A percentile compares a stretch with the other conserved stretches of the same genome.
These are phyloP conservation scores for Chaunax sp. DNA, from an alignment of 2,797 vertebrate genomes.

Conservation along the genomic window DNA sequence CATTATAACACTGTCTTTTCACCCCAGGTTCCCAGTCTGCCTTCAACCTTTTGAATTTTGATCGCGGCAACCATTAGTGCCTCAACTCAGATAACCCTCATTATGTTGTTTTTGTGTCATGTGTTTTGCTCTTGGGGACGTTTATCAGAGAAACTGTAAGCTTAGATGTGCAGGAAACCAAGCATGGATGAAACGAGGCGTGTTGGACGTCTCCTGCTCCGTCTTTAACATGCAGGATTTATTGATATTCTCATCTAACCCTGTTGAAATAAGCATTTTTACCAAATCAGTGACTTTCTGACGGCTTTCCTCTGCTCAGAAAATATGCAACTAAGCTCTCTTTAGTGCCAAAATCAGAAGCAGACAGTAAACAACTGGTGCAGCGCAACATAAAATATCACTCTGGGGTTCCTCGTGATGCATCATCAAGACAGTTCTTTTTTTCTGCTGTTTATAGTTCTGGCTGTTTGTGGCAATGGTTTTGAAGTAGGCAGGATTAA, in stretches of 20 bases:
- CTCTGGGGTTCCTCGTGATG: neutral
- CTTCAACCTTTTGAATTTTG: constrained; percentile 37
- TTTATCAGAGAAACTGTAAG: constrained; percentile 1
- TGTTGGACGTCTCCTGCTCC: neutral
- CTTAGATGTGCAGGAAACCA: neutral
- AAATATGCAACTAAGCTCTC: neutral
- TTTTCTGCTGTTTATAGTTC: neutral
- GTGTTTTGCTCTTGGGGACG: constrained; percentile 11
- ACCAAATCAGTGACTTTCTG: no score
- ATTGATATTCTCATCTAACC: no score
- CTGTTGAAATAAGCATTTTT: neutral
- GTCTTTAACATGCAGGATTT: constrained; percentile 1
- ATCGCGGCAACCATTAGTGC: constrained; percentile 19
- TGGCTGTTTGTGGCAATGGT: neutral
- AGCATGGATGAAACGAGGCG: neutral
- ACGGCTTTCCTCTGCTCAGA: neutral
- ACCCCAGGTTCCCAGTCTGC: constrained; percentile 10
- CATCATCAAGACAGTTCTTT: neutral
- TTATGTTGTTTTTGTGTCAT: constrained; percentile 21
- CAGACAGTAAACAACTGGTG: neutral
- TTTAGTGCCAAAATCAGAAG: neutral
- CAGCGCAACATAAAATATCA: neutral
- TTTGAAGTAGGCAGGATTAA: constrained; percentile 8
- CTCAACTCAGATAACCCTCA: constrained; percentile 20
- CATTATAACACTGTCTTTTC: constrained; percentile 31